A percentile compares a stretch with the other conserved stretches of the same genome.
These are phyloP conservation scores for Felis catus DNA, from an alignment of 2,113 vertebrate species.

Conservation along the genomic window F.catus_Fca126_mat1.0 CM031427.1:10172501-10173000, in stretches of 20 bases:
- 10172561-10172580: not conserved
- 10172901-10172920: not conserved
- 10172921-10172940: not conserved
- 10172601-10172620: accelerated
- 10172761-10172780: not conserved
- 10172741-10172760: not conserved
- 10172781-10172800: not conserved
- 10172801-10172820: not conserved
- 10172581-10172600: not conserved
- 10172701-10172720: not conserved
- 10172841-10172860: not conserved
- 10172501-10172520: not conserved
- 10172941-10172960: not conserved
- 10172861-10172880: not conserved
- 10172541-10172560: not conserved
- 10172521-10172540: not conserved
- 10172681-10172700: not conserved
- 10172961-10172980: not conserved
- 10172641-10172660: not conserved
- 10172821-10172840: not conserved
- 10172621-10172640: not conserved
- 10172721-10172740: not conserved
- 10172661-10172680: not conserved
- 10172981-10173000: not conserved
- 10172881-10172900: not conserved